These are phyloP conservation scores for Drosophila leonis DNA, from an alignment of 2,888 invertebrate genomes.

Conservation along the genomic window DNA sequence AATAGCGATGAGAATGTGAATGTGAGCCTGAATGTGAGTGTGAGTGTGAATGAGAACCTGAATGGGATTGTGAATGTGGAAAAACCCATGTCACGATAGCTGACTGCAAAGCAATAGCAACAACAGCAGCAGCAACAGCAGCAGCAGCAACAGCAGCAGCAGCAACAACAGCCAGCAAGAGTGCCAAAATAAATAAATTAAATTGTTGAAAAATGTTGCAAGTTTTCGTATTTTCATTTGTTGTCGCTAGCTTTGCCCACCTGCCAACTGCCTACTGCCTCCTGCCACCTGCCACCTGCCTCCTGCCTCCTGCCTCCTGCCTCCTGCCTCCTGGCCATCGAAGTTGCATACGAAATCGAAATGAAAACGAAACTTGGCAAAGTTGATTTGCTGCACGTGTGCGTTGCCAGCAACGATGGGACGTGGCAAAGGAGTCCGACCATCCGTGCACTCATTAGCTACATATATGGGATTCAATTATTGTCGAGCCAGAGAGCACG, in stretches of 20 bases:
- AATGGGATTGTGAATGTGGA: slow-evolving; percentile 8
- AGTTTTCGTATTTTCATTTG: slow-evolving; percentile 38
- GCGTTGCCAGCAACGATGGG: slow-evolving; percentile 24
- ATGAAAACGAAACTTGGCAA: slow-evolving; percentile 46
- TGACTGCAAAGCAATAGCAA: slow-evolving; percentile 57
- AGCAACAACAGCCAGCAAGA: slow-evolving; percentile 43
- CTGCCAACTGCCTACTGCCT: slow-evolving; percentile 32
- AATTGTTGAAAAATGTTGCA: slow-evolving; percentile 76
- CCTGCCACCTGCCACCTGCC: slow-evolving; percentile 40
- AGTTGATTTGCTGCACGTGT: slow-evolving; percentile 61
- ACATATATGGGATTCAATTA: slow-evolving; percentile 68
- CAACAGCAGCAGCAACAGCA: slow-evolving; percentile 44
- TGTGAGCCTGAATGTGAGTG: neutral
- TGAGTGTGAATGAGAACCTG: neutral
- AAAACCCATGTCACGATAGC: slow-evolving; percentile 72
- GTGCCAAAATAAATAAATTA: slow-evolving; percentile 79
- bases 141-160: slow-evolving; percentile 52
- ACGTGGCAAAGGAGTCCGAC: slow-evolving; percentile 24
- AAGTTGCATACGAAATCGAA: slow-evolving; percentile 65
- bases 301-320: neutral
- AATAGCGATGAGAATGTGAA: slow-evolving; percentile 8
- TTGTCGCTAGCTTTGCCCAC: slow-evolving; percentile 5
- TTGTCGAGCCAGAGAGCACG: slow-evolving; percentile 34
- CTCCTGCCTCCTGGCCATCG: slow-evolving; percentile 46
- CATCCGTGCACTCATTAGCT: slow-evolving; percentile 66